Conservation (phyloP, 2,888 invertebrate species). For the Parasteatoda lunata region DNA sequence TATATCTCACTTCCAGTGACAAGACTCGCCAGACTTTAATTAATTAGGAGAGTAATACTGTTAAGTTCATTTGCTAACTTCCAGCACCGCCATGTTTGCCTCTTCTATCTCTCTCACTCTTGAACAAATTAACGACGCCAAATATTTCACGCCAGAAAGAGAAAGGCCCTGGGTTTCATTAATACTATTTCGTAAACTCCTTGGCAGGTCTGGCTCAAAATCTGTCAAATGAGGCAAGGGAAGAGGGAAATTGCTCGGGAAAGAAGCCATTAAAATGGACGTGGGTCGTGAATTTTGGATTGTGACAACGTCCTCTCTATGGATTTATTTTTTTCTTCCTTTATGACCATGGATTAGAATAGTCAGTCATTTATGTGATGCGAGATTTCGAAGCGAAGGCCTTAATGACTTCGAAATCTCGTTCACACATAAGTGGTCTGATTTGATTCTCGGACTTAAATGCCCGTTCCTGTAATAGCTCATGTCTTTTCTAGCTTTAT, state of each 20-base stretch:
- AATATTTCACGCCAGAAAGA: constrained; percentile 15
- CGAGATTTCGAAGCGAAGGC: neutral
- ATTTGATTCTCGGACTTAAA: neutral
- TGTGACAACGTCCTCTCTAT: neutral
- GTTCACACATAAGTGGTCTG: neutral
- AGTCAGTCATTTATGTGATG: constrained; percentile 5
- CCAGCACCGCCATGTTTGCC: neutral
- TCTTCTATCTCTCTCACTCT: neutral
- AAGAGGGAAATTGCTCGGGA: constrained; percentile 2
- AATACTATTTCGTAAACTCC: neutral
- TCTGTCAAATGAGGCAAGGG: neutral
- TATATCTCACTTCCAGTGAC: neutral
- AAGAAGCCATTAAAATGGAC: constrained; percentile 5
- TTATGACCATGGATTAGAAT: neutral
- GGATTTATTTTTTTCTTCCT: neutral
- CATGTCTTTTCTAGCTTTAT: too few relatives aligned
- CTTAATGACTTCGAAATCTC: neutral
- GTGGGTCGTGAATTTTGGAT: neutral
- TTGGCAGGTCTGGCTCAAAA: neutral
- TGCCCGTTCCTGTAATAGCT: too few relatives aligned
- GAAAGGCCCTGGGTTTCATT: neutral
- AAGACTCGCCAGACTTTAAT: constrained; percentile 1
- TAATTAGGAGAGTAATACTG: constrained; percentile 2
- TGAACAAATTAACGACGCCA: neutral
- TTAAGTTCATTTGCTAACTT: constrained; percentile 2